Base-by-base conservation (phyloP, 2,113 vertebrate genomes). In the Xiphophorus couchianus region DNA sequence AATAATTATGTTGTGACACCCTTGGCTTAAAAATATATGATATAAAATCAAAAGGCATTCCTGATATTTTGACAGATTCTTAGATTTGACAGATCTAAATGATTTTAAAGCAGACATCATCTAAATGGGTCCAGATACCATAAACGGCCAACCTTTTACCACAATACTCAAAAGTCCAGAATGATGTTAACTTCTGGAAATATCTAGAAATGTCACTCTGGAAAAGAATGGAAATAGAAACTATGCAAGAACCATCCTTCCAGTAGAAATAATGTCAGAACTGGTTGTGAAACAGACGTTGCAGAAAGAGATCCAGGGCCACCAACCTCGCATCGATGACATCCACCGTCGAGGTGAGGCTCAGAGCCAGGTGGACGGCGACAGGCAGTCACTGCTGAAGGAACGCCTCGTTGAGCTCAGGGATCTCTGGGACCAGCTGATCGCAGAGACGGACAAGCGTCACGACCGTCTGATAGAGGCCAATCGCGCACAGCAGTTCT, bases 301-400 rank as follows among this genome's bases (percentile, higher is more conserved):
- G 73, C 96, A 97, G 88, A 98, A 98, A 84, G 97, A 98, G 93
- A 96, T 98, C 71, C 96, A 97, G 87, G 97, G 97, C 68, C 97
- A 98, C 15, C 96, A 97, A 90, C 97, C 96, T 0, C 95, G 97
- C 22, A 97, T 98, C 0, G 94, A 97, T 2, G 97, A 98, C 86
- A 96, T 98, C 25, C 94, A 95, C 1, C 94, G 94, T 69, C 93
- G 89, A 7, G 92, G 92, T 1, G 83, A 95, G 80, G 78, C 88
- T 60, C 90, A 91, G 67, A 92, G 85, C 13, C 84, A 90, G 19
- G 89, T 94, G 0, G 94, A 92, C 0, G 88, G 93, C 0, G 91
- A 93, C 67, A 91, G 94, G 8, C 95, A 93, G 39, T 92, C 93
- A 0, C 93, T 90, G 74, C 91, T 96, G 31, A 90, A 93, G 12